Conservation (phyloP, 2,888 invertebrate genomes). For the Julus scanicus region DNA sequence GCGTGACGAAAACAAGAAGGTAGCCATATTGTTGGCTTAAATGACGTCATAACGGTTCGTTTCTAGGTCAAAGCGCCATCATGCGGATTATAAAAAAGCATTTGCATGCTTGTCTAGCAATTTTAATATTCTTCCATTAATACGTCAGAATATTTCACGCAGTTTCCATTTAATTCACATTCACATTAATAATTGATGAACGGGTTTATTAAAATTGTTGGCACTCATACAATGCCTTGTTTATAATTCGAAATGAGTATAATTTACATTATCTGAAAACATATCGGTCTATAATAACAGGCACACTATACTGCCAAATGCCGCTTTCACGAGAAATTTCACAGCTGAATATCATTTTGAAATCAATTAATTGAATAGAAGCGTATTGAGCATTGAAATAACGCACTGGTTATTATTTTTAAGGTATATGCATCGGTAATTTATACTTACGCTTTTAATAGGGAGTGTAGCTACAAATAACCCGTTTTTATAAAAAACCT, state of each 20-base stretch:
- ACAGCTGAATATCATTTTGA: not conserved
- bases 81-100: too few species aligned
- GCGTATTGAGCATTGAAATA: not conserved
- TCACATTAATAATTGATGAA: not conserved
- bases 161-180: not conserved
- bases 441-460: not conserved
- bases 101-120: too few species aligned
- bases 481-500: not conserved
- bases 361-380: not conserved
- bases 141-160: not conserved
- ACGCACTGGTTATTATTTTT: not conserved
- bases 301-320: not conserved
- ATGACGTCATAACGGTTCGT: too few species aligned
- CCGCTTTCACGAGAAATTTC: constrained; percentile 28
- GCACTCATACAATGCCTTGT: constrained; percentile 4
- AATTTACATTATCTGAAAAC: constrained; percentile 10
- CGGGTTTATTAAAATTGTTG: not conserved
- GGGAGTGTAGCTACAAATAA: not conserved
- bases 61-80: too few species aligned
- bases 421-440: not conserved
- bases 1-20: not conserved
- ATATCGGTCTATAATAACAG: constrained; percentile 7
- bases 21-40: too few species aligned
- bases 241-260: constrained; percentile 14
- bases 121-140: not conserved